Evolutionary conservation across 2,888 invertebrate genomes (phyloP).

Genomic region (Drosophila mettleri): DNA sequence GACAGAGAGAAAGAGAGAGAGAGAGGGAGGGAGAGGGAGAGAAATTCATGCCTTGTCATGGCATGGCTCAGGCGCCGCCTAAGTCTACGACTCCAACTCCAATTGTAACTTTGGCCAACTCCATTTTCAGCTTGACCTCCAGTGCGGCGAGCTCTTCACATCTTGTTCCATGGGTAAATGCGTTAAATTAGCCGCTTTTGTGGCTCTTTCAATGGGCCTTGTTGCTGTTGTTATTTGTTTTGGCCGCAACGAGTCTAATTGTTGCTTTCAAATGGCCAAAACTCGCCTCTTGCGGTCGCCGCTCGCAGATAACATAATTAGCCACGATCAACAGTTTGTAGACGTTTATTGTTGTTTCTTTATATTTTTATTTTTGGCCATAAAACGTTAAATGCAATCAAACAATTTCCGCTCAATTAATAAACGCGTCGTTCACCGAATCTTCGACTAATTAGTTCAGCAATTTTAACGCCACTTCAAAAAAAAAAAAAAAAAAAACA

Average conservation of each 20-base stretch:
- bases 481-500: background rate
- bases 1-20: too few species aligned
- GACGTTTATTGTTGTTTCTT: background rate
- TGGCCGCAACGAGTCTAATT: slow-evolving; percentile 49
- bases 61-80: slow-evolving; percentile 54
- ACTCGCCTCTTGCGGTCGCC: slow-evolving; percentile 17
- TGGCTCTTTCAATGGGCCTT: slow-evolving; percentile 39
- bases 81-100: slow-evolving; percentile 21
- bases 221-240: slow-evolving; percentile 29
- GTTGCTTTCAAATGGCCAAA: slow-evolving; percentile 43
- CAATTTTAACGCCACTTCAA: slow-evolving; percentile 51
- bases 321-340: slow-evolving; percentile 37
- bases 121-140: slow-evolving; percentile 17
- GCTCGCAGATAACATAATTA: slow-evolving; percentile 45
- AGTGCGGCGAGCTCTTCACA: slow-evolving; percentile 38
- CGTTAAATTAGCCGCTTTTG: slow-evolving; percentile 81
- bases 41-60: slow-evolving; percentile 53
- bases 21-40: background rate
- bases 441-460: slow-evolving; percentile 69
- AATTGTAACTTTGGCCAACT: slow-evolving; percentile 5
- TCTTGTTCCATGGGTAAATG: slow-evolving; percentile 64
- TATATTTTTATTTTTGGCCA: slow-evolving; percentile 22
- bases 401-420: slow-evolving; percentile 77
- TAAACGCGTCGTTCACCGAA: slow-evolving; percentile 41
- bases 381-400: slow-evolving; percentile 61